Percentiles rank a stretch among this genome's conserved stretches.
phyloP scores from a whole-genome alignment of 1,140 invertebrate genomes.

The Tetramorium simillimum region DNA sequence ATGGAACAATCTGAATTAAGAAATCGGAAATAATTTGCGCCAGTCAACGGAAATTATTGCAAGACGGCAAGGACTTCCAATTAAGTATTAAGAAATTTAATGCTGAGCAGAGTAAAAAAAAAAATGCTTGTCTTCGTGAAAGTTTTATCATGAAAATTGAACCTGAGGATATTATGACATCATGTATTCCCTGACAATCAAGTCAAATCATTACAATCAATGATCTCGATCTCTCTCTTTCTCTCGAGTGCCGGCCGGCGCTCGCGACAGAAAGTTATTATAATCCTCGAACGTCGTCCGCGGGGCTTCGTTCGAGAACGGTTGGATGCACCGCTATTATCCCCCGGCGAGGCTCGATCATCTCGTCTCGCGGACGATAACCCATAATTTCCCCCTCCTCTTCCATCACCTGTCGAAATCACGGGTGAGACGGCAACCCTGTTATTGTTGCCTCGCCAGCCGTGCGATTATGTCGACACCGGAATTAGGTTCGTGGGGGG shows the following conservation, averaged over 20 bases:
- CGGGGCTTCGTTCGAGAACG: constrained; percentile 23
- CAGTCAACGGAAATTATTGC: background rate
- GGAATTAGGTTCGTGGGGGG: constrained; percentile 41
- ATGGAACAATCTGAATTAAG: background rate
- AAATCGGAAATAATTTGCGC: background rate
- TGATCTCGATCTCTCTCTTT: background rate
- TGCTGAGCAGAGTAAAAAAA: background rate
- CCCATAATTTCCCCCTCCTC: constrained; percentile 32
- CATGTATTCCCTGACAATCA: background rate
- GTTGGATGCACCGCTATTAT: constrained; percentile 66
- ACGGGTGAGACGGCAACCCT: background rate
- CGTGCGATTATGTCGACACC: constrained; percentile 44
- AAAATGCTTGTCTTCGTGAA: background rate
- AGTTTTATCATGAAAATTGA: background rate
- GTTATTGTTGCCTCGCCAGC: constrained; percentile 49
- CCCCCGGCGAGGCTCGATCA: constrained; percentile 42
- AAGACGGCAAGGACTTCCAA: background rate
- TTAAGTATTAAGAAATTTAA: background rate
- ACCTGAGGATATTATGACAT: background rate
- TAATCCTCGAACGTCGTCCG: constrained; percentile 37
- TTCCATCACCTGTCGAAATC: constrained; percentile 52
- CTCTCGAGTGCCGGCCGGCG: background rate
- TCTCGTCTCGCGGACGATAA: constrained; percentile 36
- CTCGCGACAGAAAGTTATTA: constrained; percentile 45
- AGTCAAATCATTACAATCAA: constrained; percentile 4